These are phyloP conservation scores for Struthidea cinerea DNA, from an alignment of 2,113 vertebrate species.

Conservation along the genomic window DNA sequence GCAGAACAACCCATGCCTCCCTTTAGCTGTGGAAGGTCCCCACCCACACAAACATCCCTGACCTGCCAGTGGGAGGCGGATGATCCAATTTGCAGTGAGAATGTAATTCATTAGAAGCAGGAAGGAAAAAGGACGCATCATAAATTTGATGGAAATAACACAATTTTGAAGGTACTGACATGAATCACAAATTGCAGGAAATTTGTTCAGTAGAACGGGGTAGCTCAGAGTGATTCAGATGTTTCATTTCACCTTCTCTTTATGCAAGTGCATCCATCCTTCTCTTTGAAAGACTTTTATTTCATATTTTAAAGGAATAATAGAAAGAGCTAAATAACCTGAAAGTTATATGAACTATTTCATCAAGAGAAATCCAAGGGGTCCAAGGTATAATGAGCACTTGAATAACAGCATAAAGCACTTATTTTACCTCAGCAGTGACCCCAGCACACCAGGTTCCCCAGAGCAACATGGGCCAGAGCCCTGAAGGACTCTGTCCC, in stretches of 20 bases:
- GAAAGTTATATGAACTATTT: background rate
- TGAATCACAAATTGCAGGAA: background rate
- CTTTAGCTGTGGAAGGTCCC: background rate
- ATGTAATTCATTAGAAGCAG: background rate
- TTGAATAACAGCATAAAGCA: background rate
- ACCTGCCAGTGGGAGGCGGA: background rate
- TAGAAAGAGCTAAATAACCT: background rate
- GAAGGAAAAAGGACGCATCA: background rate
- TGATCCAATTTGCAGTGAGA: background rate
- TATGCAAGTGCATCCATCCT: background rate
- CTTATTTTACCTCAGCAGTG: background rate
- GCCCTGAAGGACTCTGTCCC: background rate
- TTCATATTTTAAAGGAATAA: background rate
- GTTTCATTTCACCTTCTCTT: slow-evolving; percentile 1
- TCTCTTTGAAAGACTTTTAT: background rate
- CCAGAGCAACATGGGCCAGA: background rate
- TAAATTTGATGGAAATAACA: background rate
- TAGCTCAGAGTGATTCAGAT: background rate
- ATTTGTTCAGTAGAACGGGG: background rate
- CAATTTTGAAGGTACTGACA: background rate
- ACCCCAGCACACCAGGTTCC: background rate
- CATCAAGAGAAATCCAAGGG: background rate
- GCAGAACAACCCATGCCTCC: background rate
- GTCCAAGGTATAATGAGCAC: background rate
- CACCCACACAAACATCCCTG: background rate